Conservation (phyloP, 1,140 invertebrate species). For the Bathynomus jamesi region DNA sequence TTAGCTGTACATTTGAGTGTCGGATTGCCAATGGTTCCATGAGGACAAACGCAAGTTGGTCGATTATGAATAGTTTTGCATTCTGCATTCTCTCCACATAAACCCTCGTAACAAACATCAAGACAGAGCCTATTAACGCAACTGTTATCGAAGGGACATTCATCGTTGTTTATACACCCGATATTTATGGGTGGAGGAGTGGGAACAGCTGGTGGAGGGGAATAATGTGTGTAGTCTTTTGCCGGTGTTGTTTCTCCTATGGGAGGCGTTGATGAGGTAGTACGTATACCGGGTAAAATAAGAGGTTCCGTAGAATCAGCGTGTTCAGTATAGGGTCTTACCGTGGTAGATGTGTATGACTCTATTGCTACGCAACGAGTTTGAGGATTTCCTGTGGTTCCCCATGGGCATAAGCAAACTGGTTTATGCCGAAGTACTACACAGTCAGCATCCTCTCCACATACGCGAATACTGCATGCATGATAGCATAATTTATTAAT, state of each 20-base stretch:
- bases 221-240: not conserved
- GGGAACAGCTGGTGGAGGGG: not conserved
- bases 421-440: conserved; percentile 60
- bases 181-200: not conserved
- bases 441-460: conserved; percentile 72
- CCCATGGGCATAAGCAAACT: conserved; percentile 66
- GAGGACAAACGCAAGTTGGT: conserved; percentile 43
- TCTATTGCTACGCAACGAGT: not conserved
- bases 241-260: not conserved
- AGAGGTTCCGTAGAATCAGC: conserved; percentile 30
- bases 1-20: conserved; percentile 6
- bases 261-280: not conserved
- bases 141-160: conserved; percentile 68
- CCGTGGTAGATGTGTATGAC: not conserved
- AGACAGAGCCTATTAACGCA: conserved; percentile 56
- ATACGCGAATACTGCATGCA: conserved; percentile 60
- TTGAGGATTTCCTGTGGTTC: conserved; percentile 56
- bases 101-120: conserved; percentile 58
- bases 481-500: conserved; percentile 68
- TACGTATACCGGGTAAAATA: not conserved
- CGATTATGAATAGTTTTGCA: conserved; percentile 72
- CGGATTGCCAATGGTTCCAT: conserved; percentile 11
- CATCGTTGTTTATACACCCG: conserved; percentile 39
- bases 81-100: conserved; percentile 58
- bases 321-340: conserved; percentile 58